Percentiles rank a stretch among this genome's conserved stretches.
These are phyloP conservation scores for Entomyzon cyanotis DNA, from an alignment of 2,113 vertebrate species.

Conservation along the genomic window DNA sequence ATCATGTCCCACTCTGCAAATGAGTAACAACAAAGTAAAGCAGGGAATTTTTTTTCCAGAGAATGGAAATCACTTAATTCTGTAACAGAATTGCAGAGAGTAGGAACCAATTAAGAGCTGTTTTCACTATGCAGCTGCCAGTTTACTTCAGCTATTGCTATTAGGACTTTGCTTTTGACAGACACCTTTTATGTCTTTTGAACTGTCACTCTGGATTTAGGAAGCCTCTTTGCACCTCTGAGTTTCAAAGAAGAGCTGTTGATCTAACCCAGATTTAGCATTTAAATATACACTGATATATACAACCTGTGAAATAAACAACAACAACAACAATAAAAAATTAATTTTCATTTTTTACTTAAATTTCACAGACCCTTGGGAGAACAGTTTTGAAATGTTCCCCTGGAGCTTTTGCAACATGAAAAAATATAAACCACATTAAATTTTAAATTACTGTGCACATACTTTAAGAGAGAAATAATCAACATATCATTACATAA, in stretches of 20 bases:
- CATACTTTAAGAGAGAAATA: not conserved
- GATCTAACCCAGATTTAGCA: not conserved
- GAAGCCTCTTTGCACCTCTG: not conserved
- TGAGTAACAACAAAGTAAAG: not conserved
- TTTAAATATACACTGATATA: not conserved
- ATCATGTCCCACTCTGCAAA: not conserved
- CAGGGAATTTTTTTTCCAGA: not conserved
- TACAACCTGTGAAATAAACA: not conserved
- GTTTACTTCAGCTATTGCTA: not conserved
- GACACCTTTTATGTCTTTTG: not conserved
- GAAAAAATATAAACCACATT: not conserved
- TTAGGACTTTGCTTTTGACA: not conserved
- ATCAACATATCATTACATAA: constrained; percentile 2
- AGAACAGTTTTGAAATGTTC: not conserved
- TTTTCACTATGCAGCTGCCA: not conserved
- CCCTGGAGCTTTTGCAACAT: not conserved
- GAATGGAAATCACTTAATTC: not conserved
- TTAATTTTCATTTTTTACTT: not conserved
- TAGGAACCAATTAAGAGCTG: not conserved
- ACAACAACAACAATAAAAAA: not conserved
- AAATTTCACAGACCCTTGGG: not conserved
- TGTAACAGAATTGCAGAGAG: not conserved
- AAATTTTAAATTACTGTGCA: not conserved
- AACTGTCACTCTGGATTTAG: not conserved
- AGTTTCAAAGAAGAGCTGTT: not conserved